These are phyloP conservation scores for Candidula unifasciata DNA, from an alignment of 2,888 invertebrate species.

Conservation along the genomic window DNA sequence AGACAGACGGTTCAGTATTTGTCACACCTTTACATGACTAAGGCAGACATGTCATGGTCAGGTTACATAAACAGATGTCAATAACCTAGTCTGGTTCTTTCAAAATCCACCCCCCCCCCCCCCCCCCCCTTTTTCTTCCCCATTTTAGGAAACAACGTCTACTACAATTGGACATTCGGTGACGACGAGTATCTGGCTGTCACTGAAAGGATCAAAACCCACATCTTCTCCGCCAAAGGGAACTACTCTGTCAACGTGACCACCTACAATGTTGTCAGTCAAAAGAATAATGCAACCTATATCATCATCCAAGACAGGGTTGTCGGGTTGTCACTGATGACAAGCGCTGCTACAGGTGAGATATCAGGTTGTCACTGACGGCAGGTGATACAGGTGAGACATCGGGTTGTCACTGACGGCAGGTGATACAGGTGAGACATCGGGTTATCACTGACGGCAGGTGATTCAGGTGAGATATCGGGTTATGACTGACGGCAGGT, in stretches of 20 bases:
- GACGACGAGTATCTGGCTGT: conserved; percentile 55
- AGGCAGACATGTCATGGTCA: too few species aligned
- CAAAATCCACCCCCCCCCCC: too few species aligned
- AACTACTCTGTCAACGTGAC: conserved; percentile 64
- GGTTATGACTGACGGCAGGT: too few species aligned
- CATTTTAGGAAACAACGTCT: conserved; percentile 66
- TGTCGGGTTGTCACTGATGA: conserved; percentile 56
- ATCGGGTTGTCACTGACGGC: neutral
- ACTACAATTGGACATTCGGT: conserved; percentile 72
- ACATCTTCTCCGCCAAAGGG: conserved; percentile 61
- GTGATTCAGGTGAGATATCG: too few species aligned
- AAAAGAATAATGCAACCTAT: conserved; percentile 62
- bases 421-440: too few species aligned
- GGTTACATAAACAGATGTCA: too few species aligned
- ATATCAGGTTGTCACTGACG: conserved; percentile 54
- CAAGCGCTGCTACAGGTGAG: conserved; percentile 35
- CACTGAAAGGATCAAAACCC: conserved; percentile 44
- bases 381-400: conserved; percentile 32
- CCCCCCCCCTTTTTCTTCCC: too few species aligned
- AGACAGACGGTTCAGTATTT: too few species aligned
- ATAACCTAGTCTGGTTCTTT: too few species aligned
- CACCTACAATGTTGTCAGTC: conserved; percentile 64
- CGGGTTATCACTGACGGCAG: too few species aligned
- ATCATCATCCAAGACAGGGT: conserved; percentile 66
- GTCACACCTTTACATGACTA: too few species aligned